Evolutionary conservation across 2,113 vertebrate species (phyloP), one percentile per base, ranked within the genome.

Genomic region (Charadrius vociferus): DNA sequence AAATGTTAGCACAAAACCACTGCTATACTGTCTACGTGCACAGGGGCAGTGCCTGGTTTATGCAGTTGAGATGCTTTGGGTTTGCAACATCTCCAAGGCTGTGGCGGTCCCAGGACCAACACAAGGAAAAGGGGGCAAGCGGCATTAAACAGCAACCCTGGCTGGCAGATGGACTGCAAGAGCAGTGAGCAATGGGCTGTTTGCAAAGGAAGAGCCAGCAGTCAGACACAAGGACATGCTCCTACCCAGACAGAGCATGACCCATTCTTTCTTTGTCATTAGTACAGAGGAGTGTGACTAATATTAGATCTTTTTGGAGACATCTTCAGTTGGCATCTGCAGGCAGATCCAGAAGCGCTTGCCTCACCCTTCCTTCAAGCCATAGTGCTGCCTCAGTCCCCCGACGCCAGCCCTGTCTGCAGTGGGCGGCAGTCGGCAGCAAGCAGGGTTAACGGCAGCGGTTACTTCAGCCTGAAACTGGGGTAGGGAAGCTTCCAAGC

Each of bases 351-450:
- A 7, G 71, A 81, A 93, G 52, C 3, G 4, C 41, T 70, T 50
- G 34, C 63, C 53, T 77, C 65, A 62, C 36, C 50, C 74, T 78
- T 47, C 55, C 26, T 36, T 59, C 36, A 74, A 58, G 62, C 26
- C 17, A 24, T 18, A 22, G 49, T 2, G 1, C 49, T 72, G n/a
- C 29, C 61, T 63, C 10, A 4, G 26, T 29, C 7, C 18, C 53
- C 24, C 2, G 9, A 7, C 0, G 1, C 27, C 16, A 4, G 74
- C 9, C 45, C 34, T 49, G 74, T 13, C 39, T 62, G 80, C 55
- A 74, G 30, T 0, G 0, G 34, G 52, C 22, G 59, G 45, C 65
- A 67, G 30, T 8, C 12, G 14, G 49, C 45, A 71, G 52, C 3
- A 1, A 43, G 36, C 32, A 32, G 43, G 49, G 20, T 19, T 47